Conservation (phyloP, 2,888 invertebrate genomes). For the Euclidia mi region DNA sequence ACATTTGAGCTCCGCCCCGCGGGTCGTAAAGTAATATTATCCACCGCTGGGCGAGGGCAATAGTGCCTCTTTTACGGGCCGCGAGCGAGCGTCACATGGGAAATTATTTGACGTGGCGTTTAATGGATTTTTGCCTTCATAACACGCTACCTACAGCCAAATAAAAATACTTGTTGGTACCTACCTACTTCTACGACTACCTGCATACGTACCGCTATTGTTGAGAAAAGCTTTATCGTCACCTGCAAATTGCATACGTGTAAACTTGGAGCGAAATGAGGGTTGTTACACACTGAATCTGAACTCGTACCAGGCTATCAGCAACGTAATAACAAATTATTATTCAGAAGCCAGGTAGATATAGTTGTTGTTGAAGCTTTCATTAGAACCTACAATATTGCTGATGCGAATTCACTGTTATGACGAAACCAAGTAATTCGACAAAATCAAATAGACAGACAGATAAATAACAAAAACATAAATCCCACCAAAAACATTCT, state of each 20-base stretch:
- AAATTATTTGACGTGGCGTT: conserved; percentile 90
- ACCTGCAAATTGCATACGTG: conserved; percentile 3
- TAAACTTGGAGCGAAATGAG: no score
- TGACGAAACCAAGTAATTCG: no score
- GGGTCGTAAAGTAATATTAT: conserved; percentile 89
- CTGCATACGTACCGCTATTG: conserved; percentile 59
- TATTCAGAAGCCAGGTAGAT: no score
- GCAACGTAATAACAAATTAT: no score
- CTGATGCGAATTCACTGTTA: no score
- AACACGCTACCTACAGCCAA: conserved; percentile 87
- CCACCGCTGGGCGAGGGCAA: conserved; percentile 87
- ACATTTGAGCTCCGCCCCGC: conserved; percentile 84
- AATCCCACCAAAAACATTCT: no score
- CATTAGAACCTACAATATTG: no score
- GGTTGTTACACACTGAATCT: no score
- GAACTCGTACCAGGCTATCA: no score
- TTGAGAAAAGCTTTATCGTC: conserved; percentile 50
- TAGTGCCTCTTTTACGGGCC: conserved; percentile 90
- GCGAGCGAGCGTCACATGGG: conserved; percentile 89
- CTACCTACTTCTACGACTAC: conserved; percentile 59
- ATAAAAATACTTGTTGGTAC: conserved; percentile 80
- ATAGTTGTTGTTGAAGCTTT: no score
- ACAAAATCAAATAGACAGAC: no score
- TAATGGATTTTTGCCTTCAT: conserved; percentile 90
- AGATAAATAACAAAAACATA: no score